A percentile compares a stretch with the other conserved stretches of the same genome.
phyloP scores from a whole-genome alignment of 2,888 invertebrate species.

The Spodoptera littoralis region DNA sequence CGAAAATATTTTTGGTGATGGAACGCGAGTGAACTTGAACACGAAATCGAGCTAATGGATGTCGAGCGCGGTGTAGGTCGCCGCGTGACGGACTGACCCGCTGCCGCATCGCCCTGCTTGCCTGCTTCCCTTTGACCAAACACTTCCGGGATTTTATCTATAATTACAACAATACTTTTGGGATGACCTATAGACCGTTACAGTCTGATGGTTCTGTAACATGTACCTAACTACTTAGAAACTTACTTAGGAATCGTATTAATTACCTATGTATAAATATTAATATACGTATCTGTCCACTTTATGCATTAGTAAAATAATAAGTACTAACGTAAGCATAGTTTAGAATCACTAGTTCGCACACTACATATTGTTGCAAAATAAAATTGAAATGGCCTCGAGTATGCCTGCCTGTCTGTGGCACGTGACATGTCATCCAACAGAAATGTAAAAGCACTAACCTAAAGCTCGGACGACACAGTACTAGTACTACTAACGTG shows the following conservation, averaged over 20 bases:
- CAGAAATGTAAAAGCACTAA: slow-evolving; percentile 20
- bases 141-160: slow-evolving; percentile 68
- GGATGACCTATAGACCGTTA: slow-evolving; percentile 16
- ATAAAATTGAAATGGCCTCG: too few relatives aligned
- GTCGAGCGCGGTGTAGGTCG: slow-evolving; percentile 81
- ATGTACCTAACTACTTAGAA: too few relatives aligned
- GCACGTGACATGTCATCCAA: too few relatives aligned
- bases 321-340: too few relatives aligned
- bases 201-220: slow-evolving; percentile 1
- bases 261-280: too few relatives aligned
- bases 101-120: slow-evolving; percentile 74
- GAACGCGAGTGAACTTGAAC: slow-evolving; percentile 88
- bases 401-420: too few relatives aligned
- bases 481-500: slow-evolving; percentile 25
- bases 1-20: slow-evolving; percentile 89
- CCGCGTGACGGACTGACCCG: slow-evolving; percentile 84
- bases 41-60: slow-evolving; percentile 86
- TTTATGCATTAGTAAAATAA: too few relatives aligned
- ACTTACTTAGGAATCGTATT: too few relatives aligned
- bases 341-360: too few relatives aligned
- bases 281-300: too few relatives aligned
- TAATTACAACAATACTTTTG: slow-evolving; percentile 5
- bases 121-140: slow-evolving; percentile 70
- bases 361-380: too few relatives aligned
- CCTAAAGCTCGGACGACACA: slow-evolving; percentile 24